phyloP scores from a whole-genome alignment of 2,797 vertebrate species.

The Mus spretus region DNA sequence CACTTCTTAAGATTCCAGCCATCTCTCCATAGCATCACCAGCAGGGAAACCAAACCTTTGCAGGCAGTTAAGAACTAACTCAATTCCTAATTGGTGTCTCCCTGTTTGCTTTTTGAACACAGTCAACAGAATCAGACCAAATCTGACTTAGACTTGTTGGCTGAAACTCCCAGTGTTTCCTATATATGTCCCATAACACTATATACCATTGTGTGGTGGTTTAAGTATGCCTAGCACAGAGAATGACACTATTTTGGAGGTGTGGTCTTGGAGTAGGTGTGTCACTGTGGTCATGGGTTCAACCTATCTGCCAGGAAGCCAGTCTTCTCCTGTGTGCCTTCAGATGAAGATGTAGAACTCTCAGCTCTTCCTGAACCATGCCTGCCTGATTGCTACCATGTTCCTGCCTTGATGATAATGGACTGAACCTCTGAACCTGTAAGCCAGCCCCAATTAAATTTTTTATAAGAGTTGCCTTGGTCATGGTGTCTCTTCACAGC shows the following conservation, averaged over 20 bases:
- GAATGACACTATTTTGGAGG: neutral
- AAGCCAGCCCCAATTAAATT: neutral
- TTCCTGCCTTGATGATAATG: neutral
- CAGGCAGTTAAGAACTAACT: neutral
- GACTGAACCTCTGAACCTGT: neutral
- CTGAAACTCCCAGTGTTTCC: neutral
- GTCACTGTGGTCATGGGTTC: neutral
- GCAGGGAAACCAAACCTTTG: neutral
- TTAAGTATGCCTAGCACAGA: neutral
- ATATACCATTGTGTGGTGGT: too few species aligned
- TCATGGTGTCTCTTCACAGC: too few species aligned
- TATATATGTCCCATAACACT: neutral
- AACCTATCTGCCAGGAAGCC: neutral
- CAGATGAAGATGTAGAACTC: neutral
- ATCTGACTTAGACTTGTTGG: neutral
- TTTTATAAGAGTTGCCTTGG: too few species aligned
- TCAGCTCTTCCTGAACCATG: neutral
- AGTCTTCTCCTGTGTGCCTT: neutral
- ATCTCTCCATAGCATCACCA: neutral
- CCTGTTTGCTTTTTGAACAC: neutral
- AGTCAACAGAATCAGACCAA: neutral
- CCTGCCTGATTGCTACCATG: neutral
- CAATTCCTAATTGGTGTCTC: neutral
- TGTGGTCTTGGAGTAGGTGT: neutral
- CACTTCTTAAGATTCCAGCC: neutral